These are phyloP conservation scores for Amphimallon solstitiale DNA, from an alignment of 2,888 invertebrate genomes.

Conservation along the genomic window DNA sequence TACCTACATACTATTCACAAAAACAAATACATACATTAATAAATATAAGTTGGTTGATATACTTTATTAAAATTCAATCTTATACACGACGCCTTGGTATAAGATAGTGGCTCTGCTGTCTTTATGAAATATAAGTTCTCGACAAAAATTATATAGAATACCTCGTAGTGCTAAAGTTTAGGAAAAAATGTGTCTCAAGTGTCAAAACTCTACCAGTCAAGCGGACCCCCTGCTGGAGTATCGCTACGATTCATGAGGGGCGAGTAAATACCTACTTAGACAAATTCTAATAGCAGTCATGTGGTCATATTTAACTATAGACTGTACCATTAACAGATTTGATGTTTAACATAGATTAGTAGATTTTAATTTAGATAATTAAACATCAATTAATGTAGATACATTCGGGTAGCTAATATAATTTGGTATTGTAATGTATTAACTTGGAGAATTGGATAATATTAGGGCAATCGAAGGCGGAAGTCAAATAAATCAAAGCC, in stretches of 20 bases:
- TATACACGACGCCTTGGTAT: not conserved
- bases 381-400: conserved; percentile 40
- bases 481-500: too few relatives aligned
- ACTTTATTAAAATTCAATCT: too few relatives aligned
- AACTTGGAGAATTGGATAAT: not conserved
- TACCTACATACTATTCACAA: too few relatives aligned
- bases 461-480: not conserved
- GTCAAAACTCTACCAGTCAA: conserved; percentile 46
- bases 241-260: conserved; percentile 59
- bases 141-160: conserved; percentile 14
- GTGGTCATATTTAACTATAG: conserved; percentile 51
- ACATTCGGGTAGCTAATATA: conserved; percentile 43
- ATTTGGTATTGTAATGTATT: conserved; percentile 1
- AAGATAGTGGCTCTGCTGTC: not conserved
- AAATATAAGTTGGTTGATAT: too few relatives aligned
- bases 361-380: conserved; percentile 44
- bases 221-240: conserved; percentile 59
- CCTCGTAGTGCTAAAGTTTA: conserved; percentile 38
- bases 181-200: conserved; percentile 41
- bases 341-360: conserved; percentile 48
- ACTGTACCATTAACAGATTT: conserved; percentile 44
- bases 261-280: conserved; percentile 58
- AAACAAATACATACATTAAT: too few relatives aligned
- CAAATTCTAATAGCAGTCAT: conserved; percentile 56
- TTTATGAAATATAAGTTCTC: conserved; percentile 13